Base-by-base conservation (phyloP, 1,140 invertebrate genomes). In the Aethina tumida region DNA sequence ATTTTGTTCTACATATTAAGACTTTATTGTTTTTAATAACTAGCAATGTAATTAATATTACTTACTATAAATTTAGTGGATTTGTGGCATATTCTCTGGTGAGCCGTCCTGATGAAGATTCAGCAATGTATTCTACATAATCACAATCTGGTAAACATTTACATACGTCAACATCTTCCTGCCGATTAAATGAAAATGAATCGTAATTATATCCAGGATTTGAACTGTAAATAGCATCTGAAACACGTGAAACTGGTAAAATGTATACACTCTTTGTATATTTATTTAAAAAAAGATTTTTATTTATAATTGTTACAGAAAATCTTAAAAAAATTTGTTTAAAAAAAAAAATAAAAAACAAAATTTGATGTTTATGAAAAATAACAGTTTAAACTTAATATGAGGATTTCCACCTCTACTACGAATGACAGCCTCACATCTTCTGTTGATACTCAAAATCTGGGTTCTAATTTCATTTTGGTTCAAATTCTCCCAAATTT, bases 101-200 rank as follows among this genome's bases (percentile, higher is more conserved):
- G 12, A 75, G 45, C 20, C 56, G 56, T 2, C 71, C 72, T 26
- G 64, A 52, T 2, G 70, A 69, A 2, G 70, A 65, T 54, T 74
- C 71, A 2, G 70, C 46, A 0, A 65, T 64, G 43, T 75, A 75
- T 12, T 66, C 60, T 40, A 64, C 69, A 34, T 69, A 64, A 44
- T 73, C 65, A 38, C 74, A 75, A 36, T 73, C 69, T 1, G 70
- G 70, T 18, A 71, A 43, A 45, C 71, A 75, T 19, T 56, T 44
- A 27, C 62, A 70, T 24, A 32, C 18, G 2, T 5, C 20, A 1
- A 24, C 32, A 25, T 31, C n/a, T 19, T 10, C 26, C 5, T 17
- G 9, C 9, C 2, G 13, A 8, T n/a, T 4, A 16, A 29, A n/a
- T 5, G 14, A 9, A 10, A 10, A 15, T 7, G 10, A 26, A 6